Percentiles rank a stretch among this genome's conserved stretches.
Evolutionary conservation across 2,113 vertebrate genomes (phyloP).

Genomic region (Uropsilus gracilis): DNA sequence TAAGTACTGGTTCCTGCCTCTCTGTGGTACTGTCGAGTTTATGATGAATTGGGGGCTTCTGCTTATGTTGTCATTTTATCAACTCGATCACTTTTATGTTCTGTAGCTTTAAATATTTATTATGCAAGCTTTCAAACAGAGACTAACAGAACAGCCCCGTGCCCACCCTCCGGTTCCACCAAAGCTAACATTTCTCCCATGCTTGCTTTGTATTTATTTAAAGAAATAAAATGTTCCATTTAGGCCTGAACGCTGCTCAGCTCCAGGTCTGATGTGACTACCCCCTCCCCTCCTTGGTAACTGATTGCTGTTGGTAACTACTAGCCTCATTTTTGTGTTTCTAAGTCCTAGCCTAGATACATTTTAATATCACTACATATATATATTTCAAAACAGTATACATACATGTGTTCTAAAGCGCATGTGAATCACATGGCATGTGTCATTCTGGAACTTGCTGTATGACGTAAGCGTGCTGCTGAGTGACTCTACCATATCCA

Average conservation of each 20-base stretch:
- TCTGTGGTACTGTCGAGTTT: background rate
- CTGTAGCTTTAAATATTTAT: conserved; percentile 58
- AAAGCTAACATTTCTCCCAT: conserved; percentile 30
- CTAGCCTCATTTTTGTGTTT: conserved; percentile 31
- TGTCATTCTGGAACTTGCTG: conserved; percentile 46
- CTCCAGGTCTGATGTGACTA: conserved; percentile 46
- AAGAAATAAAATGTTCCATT: conserved; percentile 53
- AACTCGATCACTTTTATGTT: conserved; percentile 50
- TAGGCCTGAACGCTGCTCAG: background rate
- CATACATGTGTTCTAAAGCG: conserved; percentile 21
- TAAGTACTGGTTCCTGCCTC: background rate
- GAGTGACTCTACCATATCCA: background rate
- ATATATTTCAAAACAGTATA: conserved; percentile 27
- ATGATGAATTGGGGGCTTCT: conserved; percentile 43
- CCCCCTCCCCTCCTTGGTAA: background rate
- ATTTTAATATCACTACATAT: conserved; percentile 16
- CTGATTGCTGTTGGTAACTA: background rate
- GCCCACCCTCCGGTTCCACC: background rate
- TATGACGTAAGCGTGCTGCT: conserved; percentile 28
- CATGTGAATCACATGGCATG: background rate
- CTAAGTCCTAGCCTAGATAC: background rate
- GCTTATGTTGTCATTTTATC: conserved; percentile 37
- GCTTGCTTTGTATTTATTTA: conserved; percentile 47
- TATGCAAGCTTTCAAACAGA: conserved; percentile 24
- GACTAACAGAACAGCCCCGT: background rate